Evolutionary conservation across 2,797 vertebrate genomes (phyloP), one percentile per base, ranked within the genome.

Genomic region (Silurus lanzhouensis): DNA sequence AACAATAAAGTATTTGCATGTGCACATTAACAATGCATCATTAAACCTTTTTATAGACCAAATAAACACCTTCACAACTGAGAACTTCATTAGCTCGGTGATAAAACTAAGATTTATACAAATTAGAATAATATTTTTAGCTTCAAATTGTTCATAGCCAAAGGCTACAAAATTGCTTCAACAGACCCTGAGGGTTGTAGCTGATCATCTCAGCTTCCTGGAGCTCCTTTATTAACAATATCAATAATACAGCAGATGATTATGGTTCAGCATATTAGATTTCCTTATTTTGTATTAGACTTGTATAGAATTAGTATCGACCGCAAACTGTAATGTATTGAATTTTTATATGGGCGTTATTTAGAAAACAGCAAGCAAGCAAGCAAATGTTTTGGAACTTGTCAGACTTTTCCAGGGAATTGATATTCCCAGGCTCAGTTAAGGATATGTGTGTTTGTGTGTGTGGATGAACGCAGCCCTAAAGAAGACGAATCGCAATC

Each of bases 401-500:
- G 12, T 8, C 6, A 2, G 72, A 25, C 46, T 46, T 75, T 75
- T 57, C 14, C 22, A 48, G 9, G 10, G 15, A 14, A 19, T 70
- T 27, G 57, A 52, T 60, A 75, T 22, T 38, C 38, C 38, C 38
- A 38, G 38, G 31, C 61, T 82, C 22, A 44, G 55, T 38, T 81
- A 75, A 58, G 25, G 17, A 46, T 60, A 25, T 38, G 44, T 75
- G 14, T 74, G 31, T 82, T 46, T 55, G 63, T 61, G 27, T 71
- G 81, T 68, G 48, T 64, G 58, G 38, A 38, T 78, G 83, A 81
- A 70, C 55, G 60, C 66, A 17, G 48, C 48, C 70, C 61, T 86
- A 83, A 89, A 89, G 72, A 84, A 88, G 84, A 89, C 27, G n/a
- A 77, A 88, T 85, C 68, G 74, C 70, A 52, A 63, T 78, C 52